Conservation (phyloP, 2,888 invertebrate genomes). For the Eupithecia tripunctaria region DNA sequence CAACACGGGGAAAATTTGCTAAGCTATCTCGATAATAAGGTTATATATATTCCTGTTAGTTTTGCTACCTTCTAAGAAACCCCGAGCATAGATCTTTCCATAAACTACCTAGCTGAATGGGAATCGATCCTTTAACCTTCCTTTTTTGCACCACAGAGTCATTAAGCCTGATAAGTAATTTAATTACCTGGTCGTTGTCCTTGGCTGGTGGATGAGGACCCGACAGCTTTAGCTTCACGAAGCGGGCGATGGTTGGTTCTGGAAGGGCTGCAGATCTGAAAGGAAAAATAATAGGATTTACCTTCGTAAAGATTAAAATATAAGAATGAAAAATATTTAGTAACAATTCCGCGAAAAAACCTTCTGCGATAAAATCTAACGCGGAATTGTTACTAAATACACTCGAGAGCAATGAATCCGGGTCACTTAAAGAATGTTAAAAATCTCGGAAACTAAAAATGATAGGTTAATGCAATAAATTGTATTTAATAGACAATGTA, state of each 20-base stretch:
- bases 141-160: neutral
- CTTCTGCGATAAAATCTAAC: too few species aligned
- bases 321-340: too few species aligned
- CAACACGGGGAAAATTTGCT: neutral
- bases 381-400: too few species aligned
- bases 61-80: neutral
- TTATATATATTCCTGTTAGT: neutral
- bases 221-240: slow-evolving; percentile 93
- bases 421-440: too few species aligned
- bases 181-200: slow-evolving; percentile 91
- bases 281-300: slow-evolving; percentile 8
- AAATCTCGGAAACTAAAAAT: too few species aligned
- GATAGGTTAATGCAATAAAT: too few species aligned
- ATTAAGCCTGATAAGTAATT: too few species aligned
- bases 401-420: too few species aligned
- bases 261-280: slow-evolving; percentile 87
- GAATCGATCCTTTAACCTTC: neutral
- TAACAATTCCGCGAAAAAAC: too few species aligned
- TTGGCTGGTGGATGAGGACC: slow-evolving; percentile 91
- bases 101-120: neutral
- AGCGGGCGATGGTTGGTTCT: slow-evolving; percentile 80
- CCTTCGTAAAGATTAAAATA: too few species aligned
- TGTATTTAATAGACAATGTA: too few species aligned
- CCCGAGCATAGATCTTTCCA: neutral
- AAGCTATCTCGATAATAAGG: neutral